Conservation (phyloP, 2,113 vertebrate species). For the Rhabdornis inornatus region DNA sequence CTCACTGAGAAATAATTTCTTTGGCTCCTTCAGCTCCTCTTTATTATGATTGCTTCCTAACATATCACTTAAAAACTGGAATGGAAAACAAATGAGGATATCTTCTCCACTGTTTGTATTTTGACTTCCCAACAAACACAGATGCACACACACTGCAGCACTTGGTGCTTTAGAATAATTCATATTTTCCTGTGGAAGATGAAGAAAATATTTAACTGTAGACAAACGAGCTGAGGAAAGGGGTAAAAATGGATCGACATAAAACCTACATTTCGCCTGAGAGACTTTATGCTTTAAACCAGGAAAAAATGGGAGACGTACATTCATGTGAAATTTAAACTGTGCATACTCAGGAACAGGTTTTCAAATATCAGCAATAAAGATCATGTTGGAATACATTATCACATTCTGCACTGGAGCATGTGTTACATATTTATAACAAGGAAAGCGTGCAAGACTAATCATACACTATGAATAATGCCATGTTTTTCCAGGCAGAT, state of each 20-base stretch:
- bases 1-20: constrained; percentile 59
- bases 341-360: constrained; percentile 58
- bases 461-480: constrained; percentile 7
- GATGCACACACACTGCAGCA: neutral
- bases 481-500: neutral
- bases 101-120: constrained; percentile 35
- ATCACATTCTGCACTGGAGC: constrained; percentile 59
- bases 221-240: neutral
- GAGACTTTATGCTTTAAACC: neutral
- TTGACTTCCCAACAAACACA: constrained; percentile 37
- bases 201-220: constrained; percentile 33
- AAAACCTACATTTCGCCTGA: neutral
- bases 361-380: constrained; percentile 74
- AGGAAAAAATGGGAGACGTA: neutral
- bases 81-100: constrained; percentile 45
- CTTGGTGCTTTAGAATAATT: neutral
- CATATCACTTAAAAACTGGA: constrained; percentile 30
- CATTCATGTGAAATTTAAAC: constrained; percentile 23
- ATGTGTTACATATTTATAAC: constrained; percentile 65
- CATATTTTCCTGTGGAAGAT: neutral
- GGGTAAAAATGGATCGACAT: neutral
- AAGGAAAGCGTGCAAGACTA: constrained; percentile 51
- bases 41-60: constrained; percentile 61
- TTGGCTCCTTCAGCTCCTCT: constrained; percentile 8
- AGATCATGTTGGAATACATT: constrained; percentile 71